Evolutionary conservation across 2,888 invertebrate genomes (phyloP).

Genomic region (Leistus spinibarbis): DNA sequence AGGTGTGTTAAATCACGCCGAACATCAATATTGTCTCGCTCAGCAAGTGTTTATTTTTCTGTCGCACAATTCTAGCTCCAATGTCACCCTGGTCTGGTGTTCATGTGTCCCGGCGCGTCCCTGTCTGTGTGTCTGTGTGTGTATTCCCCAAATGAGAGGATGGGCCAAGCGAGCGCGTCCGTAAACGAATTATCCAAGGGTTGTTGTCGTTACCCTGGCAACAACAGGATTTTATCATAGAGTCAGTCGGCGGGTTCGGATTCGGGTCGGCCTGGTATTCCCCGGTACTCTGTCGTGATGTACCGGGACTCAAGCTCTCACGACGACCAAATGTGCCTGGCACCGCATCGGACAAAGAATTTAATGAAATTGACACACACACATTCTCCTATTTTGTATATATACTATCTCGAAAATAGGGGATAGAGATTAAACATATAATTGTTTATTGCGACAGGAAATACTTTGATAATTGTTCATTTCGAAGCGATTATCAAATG

Average conservation of each 20-base stretch:
- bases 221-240: conserved; percentile 51
- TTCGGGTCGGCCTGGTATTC: conserved; percentile 13
- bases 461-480: neutral
- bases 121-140: conserved; percentile 11
- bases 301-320: neutral
- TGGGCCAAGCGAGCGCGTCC: conserved; percentile 44
- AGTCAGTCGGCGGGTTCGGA: conserved; percentile 41
- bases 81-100: neutral
- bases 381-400: too few species aligned
- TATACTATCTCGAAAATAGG: too few species aligned
- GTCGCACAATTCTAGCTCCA: neutral
- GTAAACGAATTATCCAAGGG: conserved; percentile 51
- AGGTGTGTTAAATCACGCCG: conserved; percentile 38
- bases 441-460: too few species aligned
- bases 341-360: neutral
- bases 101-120: neutral
- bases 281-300: conserved; percentile 13
- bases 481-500: neutral
- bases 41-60: conserved; percentile 44
- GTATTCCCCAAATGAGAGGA: conserved; percentile 37
- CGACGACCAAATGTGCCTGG: neutral
- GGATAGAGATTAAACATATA: too few species aligned
- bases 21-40: conserved; percentile 44
- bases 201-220: conserved; percentile 48
- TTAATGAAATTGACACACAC: too few species aligned